Conservation (phyloP, 2,113 vertebrate genomes). For the Actenoides hombroni region DNA sequence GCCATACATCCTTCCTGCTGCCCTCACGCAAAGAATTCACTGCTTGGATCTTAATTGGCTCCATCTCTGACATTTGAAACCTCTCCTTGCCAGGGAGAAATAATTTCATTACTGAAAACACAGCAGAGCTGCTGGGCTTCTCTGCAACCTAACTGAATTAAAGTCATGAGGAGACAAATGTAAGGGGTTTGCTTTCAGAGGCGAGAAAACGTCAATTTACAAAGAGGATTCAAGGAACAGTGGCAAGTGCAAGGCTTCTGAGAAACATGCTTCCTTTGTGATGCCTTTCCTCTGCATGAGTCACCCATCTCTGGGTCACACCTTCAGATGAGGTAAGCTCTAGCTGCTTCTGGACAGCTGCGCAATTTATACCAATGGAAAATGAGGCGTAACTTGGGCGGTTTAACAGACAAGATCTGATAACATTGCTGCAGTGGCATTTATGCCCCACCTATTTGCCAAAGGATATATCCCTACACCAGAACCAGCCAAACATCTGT, state of each 20-base stretch:
- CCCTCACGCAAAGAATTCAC: constrained; percentile 32
- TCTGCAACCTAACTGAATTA: constrained; percentile 62
- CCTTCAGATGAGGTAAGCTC: not conserved
- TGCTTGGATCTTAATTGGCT: constrained; percentile 55
- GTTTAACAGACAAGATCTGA: not conserved
- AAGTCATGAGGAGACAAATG: constrained; percentile 57
- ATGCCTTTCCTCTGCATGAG: not conserved
- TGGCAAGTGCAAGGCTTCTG: not conserved
- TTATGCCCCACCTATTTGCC: not conserved
- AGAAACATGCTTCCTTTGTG: not conserved
- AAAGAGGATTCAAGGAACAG: constrained; percentile 37
- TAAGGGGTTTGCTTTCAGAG: not conserved
- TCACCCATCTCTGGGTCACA: not conserved
- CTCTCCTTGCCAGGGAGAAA: constrained; percentile 47
- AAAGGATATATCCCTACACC: not conserved
- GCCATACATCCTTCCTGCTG: constrained; percentile 40
- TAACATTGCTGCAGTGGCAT: not conserved
- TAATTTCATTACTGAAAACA: constrained; percentile 66
- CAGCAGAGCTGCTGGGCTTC: constrained; percentile 62
- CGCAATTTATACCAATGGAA: not conserved
- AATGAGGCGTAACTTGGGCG: not conserved
- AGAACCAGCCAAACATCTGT: not conserved
- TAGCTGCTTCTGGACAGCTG: not conserved
- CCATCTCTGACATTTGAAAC: constrained; percentile 63
- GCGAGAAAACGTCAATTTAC: constrained; percentile 28